These are phyloP conservation scores for Dendrolimus houi DNA, from an alignment of 2,888 invertebrate genomes.

Conservation along the genomic window DNA sequence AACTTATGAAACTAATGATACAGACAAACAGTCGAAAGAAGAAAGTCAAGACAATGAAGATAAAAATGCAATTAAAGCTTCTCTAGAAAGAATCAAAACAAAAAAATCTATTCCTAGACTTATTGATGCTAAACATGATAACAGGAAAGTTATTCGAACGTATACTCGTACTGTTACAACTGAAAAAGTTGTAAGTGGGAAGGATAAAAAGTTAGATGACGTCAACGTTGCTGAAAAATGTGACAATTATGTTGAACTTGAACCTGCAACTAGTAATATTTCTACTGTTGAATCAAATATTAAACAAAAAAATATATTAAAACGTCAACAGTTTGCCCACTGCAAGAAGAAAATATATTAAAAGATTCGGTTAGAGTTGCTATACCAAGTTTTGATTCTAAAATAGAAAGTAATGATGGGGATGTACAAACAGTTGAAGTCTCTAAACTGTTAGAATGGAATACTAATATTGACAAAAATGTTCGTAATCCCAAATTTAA, in stretches of 20 bases:
- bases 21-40: not conserved
- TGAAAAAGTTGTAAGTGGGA: conserved; percentile 1
- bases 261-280: conserved; percentile 3
- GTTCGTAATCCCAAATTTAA: not conserved
- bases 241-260: conserved; percentile 5
- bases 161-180: conserved; percentile 4
- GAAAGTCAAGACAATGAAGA: not conserved
- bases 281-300: conserved; percentile 7
- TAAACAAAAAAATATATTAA: conserved; percentile 10
- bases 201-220: conserved; percentile 2
- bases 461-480: not conserved
- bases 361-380: conserved; percentile 8
- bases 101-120: conserved; percentile 1
- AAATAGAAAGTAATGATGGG: conserved; percentile 7
- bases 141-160: not conserved
- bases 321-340: conserved; percentile 10
- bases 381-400: conserved; percentile 1
- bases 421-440: conserved; percentile 9
- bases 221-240: conserved; percentile 1
- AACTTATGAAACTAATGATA: not conserved
- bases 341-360: conserved; percentile 7
- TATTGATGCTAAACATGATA: not conserved
- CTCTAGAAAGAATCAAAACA: not conserved
- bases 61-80: not conserved
- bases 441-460: conserved; percentile 6